Evolutionary conservation across 2,113 vertebrate genomes (phyloP).

Genomic region (Dermatemys mawii): DNA sequence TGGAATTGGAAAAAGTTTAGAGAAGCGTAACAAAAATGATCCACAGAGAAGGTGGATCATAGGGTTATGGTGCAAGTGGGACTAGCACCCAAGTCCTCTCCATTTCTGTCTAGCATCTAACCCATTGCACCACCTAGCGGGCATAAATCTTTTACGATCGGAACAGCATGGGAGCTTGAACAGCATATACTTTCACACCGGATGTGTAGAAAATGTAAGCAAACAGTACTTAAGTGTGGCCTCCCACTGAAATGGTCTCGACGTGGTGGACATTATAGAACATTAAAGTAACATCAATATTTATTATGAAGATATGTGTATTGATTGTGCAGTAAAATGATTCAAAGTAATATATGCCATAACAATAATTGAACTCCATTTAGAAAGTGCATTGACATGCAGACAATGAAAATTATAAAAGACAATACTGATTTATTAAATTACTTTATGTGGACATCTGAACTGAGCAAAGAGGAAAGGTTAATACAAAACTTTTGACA

Average conservation of each 20-base stretch:
- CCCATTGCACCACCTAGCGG: background rate
- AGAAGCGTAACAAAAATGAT: no score
- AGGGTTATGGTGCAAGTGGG: background rate
- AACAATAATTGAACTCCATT: slow-evolving; percentile 73
- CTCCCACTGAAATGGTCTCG: slow-evolving; percentile 41
- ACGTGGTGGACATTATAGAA: background rate
- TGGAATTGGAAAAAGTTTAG: no score
- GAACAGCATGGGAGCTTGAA: background rate
- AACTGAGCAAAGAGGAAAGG: slow-evolving; percentile 28
- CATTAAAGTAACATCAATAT: slow-evolving; percentile 69
- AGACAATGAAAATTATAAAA: slow-evolving; percentile 54
- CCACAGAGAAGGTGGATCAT: background rate
- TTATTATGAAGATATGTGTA: slow-evolving; percentile 73
- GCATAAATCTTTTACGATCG: background rate
- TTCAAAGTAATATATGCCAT: slow-evolving; percentile 64
- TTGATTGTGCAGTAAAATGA: slow-evolving; percentile 75
- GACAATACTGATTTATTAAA: slow-evolving; percentile 54
- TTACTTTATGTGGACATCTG: slow-evolving; percentile 1
- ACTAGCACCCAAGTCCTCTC: background rate
- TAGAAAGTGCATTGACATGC: slow-evolving; percentile 13
- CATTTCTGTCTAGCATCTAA: background rate
- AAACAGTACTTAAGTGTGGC: slow-evolving; percentile 27
- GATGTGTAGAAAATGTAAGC: slow-evolving; percentile 23
- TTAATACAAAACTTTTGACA: background rate
- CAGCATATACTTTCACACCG: slow-evolving; percentile 23